These are phyloP conservation scores for Leptestheria dahalacensis DNA, from an alignment of 1,140 invertebrate genomes.

Conservation along the genomic window DNA sequence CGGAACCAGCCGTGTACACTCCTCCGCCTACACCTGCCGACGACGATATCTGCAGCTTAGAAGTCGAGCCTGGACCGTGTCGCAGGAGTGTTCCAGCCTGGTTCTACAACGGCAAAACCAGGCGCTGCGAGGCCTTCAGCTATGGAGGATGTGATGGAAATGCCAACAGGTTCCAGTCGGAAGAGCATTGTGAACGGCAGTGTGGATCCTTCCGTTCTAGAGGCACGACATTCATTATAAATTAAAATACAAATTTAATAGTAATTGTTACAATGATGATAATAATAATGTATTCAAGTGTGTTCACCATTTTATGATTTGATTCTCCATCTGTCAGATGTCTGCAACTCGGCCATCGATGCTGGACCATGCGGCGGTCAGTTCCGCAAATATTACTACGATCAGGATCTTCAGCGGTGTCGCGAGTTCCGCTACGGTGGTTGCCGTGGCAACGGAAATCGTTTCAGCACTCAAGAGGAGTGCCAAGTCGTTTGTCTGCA, in stretches of 20 bases:
- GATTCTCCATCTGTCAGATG: constrained; percentile 38
- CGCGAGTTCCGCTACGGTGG: constrained; percentile 63
- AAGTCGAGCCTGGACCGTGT: constrained; percentile 54
- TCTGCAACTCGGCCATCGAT: constrained; percentile 42
- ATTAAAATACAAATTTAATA: not conserved
- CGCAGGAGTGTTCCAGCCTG: constrained; percentile 43
- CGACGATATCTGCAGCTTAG: constrained; percentile 37
- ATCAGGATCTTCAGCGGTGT: constrained; percentile 36
- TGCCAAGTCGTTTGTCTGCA: constrained; percentile 45
- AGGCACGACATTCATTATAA: constrained; percentile 35
- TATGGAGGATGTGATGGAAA: constrained; percentile 74
- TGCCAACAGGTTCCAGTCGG: constrained; percentile 57
- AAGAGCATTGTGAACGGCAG: constrained; percentile 63
- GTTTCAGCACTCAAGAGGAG: constrained; percentile 51
- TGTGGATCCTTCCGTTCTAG: constrained; percentile 54
- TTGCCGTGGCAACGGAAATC: constrained; percentile 71
- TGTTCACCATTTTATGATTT: no score
- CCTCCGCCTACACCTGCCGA: not conserved
- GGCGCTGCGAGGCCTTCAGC: constrained; percentile 49
- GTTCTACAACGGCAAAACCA: constrained; percentile 49
- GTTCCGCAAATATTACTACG: constrained; percentile 51
- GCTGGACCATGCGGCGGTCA: constrained; percentile 47
- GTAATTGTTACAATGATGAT: not conserved
- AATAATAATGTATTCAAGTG: not conserved
- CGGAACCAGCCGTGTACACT: not conserved